Evolutionary conservation across 2,888 invertebrate genomes (phyloP).

Genomic region (Syritta pipiens): DNA sequence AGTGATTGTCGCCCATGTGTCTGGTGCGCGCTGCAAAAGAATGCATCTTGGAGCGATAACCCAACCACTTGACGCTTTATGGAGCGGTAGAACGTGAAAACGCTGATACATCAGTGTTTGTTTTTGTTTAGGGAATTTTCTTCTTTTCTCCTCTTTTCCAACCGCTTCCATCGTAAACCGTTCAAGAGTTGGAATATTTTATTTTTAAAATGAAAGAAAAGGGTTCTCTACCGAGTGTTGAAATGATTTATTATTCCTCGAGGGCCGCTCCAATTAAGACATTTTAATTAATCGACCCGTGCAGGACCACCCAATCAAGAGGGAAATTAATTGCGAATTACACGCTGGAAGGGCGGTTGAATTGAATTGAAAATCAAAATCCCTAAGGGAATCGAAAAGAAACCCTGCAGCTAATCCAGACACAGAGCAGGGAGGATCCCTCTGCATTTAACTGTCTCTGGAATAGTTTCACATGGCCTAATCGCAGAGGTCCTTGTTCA

Average conservation of each 20-base stretch:
- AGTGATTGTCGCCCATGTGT: conserved; percentile 65
- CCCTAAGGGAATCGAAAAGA: conserved; percentile 14
- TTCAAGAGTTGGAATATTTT: too few species aligned
- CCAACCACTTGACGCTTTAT: conserved; percentile 32
- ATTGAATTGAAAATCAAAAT: conserved; percentile 23
- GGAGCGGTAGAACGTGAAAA: conserved; percentile 11
- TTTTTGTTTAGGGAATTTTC: conserved; percentile 32
- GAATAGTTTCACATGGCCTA: conserved; percentile 47
- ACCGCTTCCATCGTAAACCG: conserved; percentile 17
- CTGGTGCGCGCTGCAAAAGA: conserved; percentile 28
- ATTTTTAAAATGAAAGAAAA: too few species aligned
- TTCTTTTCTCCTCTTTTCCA: not conserved
- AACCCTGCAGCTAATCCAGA: conserved; percentile 30
- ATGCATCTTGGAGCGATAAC: conserved; percentile 22
- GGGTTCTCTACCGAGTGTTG: conserved; percentile 2
- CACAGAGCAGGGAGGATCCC: too few species aligned
- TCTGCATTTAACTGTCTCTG: too few species aligned
- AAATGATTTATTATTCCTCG: conserved; percentile 1
- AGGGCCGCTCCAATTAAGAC: conserved; percentile 19
- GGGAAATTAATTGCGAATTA: conserved; percentile 49
- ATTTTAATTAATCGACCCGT: conserved; percentile 27
- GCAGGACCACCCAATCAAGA: conserved; percentile 60
- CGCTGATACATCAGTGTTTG: conserved; percentile 32
- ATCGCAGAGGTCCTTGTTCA: conserved; percentile 29
- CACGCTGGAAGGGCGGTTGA: conserved; percentile 16